These are phyloP conservation scores for Corvus moneduloides DNA, from an alignment of 2,113 vertebrate genomes.

Conservation along the genomic window DNA sequence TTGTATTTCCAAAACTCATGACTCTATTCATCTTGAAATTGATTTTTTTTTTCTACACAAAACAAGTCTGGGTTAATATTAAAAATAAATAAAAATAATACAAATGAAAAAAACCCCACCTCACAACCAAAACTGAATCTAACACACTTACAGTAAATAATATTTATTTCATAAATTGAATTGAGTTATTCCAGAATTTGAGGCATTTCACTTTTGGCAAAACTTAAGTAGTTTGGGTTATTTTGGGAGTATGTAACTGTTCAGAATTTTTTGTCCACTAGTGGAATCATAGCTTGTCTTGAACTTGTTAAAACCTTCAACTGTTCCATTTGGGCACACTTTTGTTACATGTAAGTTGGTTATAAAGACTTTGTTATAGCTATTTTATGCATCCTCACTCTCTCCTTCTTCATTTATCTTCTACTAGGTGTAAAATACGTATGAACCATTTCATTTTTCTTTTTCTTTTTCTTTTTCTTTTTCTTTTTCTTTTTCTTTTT, in stretches of 20 bases:
- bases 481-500: too few species aligned
- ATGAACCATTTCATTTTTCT: accelerated
- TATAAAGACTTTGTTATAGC: neutral
- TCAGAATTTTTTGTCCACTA: neutral
- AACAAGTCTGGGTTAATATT: neutral
- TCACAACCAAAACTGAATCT: accelerated
- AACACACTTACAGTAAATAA: neutral
- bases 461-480: too few species aligned
- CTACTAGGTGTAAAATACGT: neutral
- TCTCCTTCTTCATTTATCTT: neutral
- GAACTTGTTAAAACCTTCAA: neutral
- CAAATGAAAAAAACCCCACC: neutral
- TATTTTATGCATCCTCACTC: neutral
- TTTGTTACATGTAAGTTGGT: neutral
- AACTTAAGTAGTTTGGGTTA: neutral
- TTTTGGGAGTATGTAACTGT: neutral
- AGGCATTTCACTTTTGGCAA: neutral
- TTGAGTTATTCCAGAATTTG: neutral
- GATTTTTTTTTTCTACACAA: neutral
- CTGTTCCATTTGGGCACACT: neutral
- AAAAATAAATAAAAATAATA: neutral
- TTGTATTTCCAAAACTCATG: neutral
- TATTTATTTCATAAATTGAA: neutral
- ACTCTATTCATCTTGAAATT: neutral
- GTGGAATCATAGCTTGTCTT: neutral